Percentiles rank a stretch among this genome's conserved stretches.
These are phyloP conservation scores for Apeira syringaria DNA, from an alignment of 2,888 invertebrate genomes.

Conservation along the genomic window DNA sequence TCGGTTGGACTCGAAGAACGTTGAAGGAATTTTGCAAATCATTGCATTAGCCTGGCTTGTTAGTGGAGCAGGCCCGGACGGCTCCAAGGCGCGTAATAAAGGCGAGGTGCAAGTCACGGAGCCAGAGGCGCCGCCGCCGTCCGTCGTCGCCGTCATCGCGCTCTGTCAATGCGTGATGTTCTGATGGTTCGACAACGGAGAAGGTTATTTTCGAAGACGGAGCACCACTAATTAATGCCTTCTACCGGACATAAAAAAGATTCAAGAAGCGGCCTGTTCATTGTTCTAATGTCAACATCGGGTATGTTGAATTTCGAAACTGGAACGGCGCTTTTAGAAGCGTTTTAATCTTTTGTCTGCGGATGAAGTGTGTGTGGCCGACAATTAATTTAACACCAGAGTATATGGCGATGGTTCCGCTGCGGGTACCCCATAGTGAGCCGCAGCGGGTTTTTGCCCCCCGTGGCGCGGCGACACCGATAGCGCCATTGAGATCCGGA, in stretches of 20 bases:
- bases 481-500: constrained; percentile 59
- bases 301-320: constrained; percentile 45
- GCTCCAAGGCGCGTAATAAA: constrained; percentile 67
- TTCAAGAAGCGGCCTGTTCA: constrained; percentile 61
- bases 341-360: constrained; percentile 22
- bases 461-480: constrained; percentile 56
- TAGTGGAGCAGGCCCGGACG: constrained; percentile 56
- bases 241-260: constrained; percentile 60
- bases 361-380: constrained; percentile 42
- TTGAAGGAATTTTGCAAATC: constrained; percentile 72
- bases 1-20: constrained; percentile 38
- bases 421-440: constrained; percentile 40
- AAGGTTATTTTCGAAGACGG: constrained; percentile 77
- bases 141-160: constrained; percentile 67
- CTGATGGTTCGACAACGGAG: constrained; percentile 73
- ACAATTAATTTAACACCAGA: constrained; percentile 67
- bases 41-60: constrained; percentile 82
- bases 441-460: constrained; percentile 52
- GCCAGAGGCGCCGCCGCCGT: constrained; percentile 66
- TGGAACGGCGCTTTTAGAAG: constrained; percentile 34
- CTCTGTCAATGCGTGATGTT: constrained; percentile 73
- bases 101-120: constrained; percentile 76
- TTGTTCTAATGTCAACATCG: constrained; percentile 69
- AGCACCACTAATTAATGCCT: constrained; percentile 77
- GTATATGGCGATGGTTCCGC: constrained; percentile 40